Evolutionary conservation across 2,113 vertebrate genomes (phyloP).

Genomic region (Pteruthius melanotis): DNA sequence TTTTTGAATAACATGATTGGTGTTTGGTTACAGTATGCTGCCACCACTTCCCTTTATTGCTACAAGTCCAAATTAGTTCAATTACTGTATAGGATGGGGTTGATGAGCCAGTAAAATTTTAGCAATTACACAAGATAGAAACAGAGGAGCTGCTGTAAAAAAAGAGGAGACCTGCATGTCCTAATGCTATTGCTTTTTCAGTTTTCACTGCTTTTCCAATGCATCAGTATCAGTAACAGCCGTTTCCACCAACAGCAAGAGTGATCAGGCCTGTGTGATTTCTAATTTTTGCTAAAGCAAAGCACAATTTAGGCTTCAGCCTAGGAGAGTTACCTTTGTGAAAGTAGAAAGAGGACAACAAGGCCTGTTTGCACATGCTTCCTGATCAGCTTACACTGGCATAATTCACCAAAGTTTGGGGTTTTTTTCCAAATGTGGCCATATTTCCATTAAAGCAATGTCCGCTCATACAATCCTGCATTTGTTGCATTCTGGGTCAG

Average conservation of each 20-base stretch:
- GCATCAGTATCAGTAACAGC: not conserved
- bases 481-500: not conserved
- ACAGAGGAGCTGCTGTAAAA: not conserved
- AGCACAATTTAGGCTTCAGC: not conserved
- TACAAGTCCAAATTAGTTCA: not conserved
- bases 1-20: not conserved
- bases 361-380: not conserved
- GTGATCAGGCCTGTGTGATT: not conserved
- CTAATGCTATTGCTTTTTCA: not conserved
- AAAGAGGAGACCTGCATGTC: not conserved
- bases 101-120: not conserved
- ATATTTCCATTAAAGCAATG: not conserved
- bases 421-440: not conserved
- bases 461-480: not conserved
- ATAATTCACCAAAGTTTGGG: not conserved
- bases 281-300: not conserved
- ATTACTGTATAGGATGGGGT: not conserved
- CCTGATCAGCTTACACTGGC: not conserved
- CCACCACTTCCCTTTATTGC: not conserved
- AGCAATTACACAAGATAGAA: not conserved
- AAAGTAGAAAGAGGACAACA: not conserved
- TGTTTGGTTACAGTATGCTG: not conserved
- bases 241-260: not conserved
- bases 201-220: not conserved
- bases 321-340: not conserved